phyloP scores from a whole-genome alignment of 2,797 vertebrate genomes.

The Fistularia tabacaria region DNA sequence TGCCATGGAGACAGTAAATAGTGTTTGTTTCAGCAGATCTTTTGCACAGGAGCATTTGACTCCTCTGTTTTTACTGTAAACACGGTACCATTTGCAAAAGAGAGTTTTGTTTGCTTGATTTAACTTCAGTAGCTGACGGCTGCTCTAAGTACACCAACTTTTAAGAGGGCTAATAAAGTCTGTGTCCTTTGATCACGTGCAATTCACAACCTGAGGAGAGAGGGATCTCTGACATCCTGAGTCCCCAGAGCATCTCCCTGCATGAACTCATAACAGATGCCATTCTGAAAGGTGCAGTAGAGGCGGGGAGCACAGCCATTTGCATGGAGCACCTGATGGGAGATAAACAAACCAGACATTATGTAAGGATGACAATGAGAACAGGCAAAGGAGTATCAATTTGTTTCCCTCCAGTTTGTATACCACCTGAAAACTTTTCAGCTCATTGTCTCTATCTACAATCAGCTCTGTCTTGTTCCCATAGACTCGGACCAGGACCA shows the following conservation, averaged over 20 bases:
- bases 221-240: slow-evolving; percentile 85
- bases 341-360: neutral
- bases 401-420: neutral
- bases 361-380: neutral
- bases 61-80: no score
- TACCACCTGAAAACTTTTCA: slow-evolving; percentile 88
- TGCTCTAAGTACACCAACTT: no score
- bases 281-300: slow-evolving; percentile 95
- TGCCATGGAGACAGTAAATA: no score
- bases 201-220: slow-evolving; percentile 78
- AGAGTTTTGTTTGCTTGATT: no score
- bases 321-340: slow-evolving; percentile 79
- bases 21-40: no score
- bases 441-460: slow-evolving; percentile 92
- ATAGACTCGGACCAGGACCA: slow-evolving; percentile 91
- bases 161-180: no score
- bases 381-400: neutral
- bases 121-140: no score
- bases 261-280: slow-evolving; percentile 95
- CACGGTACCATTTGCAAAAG: no score
- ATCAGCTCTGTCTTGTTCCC: slow-evolving; percentile 93
- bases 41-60: no score
- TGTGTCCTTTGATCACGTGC: no score
- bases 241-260: slow-evolving; percentile 88
- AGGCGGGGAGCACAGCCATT: slow-evolving; percentile 92